Base-by-base conservation (phyloP, 1,140 invertebrate genomes). In the Conus betulinus region DNA sequence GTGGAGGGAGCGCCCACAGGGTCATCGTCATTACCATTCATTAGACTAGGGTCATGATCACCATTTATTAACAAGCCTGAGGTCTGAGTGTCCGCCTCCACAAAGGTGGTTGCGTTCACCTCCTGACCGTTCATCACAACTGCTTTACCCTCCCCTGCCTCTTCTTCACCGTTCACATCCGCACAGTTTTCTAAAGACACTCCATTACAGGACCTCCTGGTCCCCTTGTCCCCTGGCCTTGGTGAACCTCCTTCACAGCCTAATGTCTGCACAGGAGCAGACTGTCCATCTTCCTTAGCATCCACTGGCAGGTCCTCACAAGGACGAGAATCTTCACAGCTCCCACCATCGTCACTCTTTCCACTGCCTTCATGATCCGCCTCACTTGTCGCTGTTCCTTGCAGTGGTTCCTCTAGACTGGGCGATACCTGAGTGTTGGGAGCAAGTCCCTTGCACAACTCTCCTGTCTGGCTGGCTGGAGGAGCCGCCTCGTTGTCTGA, bases 81-180 rank as follows among this genome's bases (percentile, higher is more conserved):
- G 17, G 79, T 81, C 39, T 81, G 79, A 81, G 79, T 81, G 79
- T 81, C 79, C 5, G 23, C 79, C 17, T 81, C 79, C 39, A 55
- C 79, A 8, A 39, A 53, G 4, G 79, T 81, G 7, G 20, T 51
- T 17, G 8, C 4, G 13, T 10, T 83, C 55, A 39, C 74, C 13
- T 13, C 63, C 74, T 81, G 78, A 57, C 63, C 67, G 15, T 82
- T 88, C 78, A 87, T 85, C 76, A 89, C 76, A 81, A 53, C 23
- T 23, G 51, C 79, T 81, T 53, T 17, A 51, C 15, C 79, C 23
- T 81, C 79, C 76, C 27, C 27, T 6, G 8, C 27, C 76, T 39
- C 25, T 11, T 51, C 6, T 53, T 81, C 79, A 81, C 7, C 8
- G 51, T 17, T 4, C 15, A 51, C 5, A 8, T 39, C 23, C 10